A percentile compares a stretch with the other conserved stretches of the same genome.
phyloP scores from a whole-genome alignment of 1,140 invertebrate species.

The Pristionchus pacificus region DNA sequence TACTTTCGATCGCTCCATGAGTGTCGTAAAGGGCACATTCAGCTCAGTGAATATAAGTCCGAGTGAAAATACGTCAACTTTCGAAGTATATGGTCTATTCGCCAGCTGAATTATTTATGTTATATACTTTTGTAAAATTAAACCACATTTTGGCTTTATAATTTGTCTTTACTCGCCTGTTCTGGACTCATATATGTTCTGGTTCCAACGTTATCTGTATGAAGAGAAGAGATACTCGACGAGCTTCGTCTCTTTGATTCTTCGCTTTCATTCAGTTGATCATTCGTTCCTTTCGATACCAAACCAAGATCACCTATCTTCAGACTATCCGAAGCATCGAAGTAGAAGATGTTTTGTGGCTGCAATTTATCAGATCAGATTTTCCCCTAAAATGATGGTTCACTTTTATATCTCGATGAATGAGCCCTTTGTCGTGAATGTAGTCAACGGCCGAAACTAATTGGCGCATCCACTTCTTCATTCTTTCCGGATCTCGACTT shows the following conservation, averaged over 20 bases:
- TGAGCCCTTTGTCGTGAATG: slow-evolving; percentile 81
- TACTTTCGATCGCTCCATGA: slow-evolving; percentile 75
- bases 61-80: slow-evolving; percentile 92
- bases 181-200: slow-evolving; percentile 95
- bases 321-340: slow-evolving; percentile 66
- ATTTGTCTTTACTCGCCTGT: slow-evolving; percentile 69
- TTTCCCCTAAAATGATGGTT: slow-evolving; percentile 7
- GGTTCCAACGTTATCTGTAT: slow-evolving; percentile 76
- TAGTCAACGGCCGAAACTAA: slow-evolving; percentile 90
- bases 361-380: slow-evolving; percentile 49
- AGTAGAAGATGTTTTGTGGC: slow-evolving; percentile 94
- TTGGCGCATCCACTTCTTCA: slow-evolving; percentile 71
- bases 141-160: too few relatives aligned
- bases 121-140: too few relatives aligned
- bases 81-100: slow-evolving; percentile 77
- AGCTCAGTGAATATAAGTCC: slow-evolving; percentile 90
- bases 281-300: slow-evolving; percentile 74
- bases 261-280: too few relatives aligned
- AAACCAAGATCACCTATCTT: slow-evolving; percentile 96
- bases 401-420: slow-evolving; percentile 89
- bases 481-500: slow-evolving; percentile 6
- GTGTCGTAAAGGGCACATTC: slow-evolving; percentile 78
- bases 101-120: slow-evolving; percentile 55
- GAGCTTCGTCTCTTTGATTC: slow-evolving; percentile 4
- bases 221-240: slow-evolving; percentile 50